Evolutionary conservation across 2,113 vertebrate genomes (phyloP).

Genomic region (Machaerirhynchus nigripectus): DNA sequence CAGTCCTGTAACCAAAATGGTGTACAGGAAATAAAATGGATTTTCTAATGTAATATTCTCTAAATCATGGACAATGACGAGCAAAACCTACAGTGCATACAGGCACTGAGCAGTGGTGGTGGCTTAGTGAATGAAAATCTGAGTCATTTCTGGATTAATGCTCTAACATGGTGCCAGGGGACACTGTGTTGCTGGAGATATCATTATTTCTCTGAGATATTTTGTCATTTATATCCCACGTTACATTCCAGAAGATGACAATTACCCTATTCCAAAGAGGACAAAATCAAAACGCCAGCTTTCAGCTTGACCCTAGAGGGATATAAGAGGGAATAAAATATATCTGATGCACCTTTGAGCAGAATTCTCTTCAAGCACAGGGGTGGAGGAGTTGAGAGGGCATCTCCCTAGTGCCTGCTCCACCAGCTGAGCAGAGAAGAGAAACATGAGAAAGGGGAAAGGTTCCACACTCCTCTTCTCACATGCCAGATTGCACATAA

Average conservation of each 20-base stretch:
- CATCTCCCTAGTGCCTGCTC: neutral
- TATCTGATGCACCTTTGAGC: neutral
- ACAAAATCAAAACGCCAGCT: slow-evolving; percentile 26
- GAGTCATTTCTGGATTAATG: slow-evolving; percentile 43
- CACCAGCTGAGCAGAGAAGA: neutral
- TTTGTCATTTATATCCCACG: slow-evolving; percentile 4
- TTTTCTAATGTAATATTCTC: neutral
- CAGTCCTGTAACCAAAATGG: neutral
- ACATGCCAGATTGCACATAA: neutral
- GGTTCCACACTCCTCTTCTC: neutral
- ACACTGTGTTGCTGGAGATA: slow-evolving; percentile 57
- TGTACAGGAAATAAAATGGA: neutral
- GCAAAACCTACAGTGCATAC: neutral
- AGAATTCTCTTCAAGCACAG: neutral
- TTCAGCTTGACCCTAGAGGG: slow-evolving; percentile 26
- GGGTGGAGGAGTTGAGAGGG: neutral
- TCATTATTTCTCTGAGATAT: slow-evolving; percentile 47
- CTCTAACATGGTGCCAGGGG: slow-evolving; percentile 26
- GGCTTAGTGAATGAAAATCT: neutral
- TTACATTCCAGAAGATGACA: slow-evolving; percentile 9
- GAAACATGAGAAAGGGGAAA: neutral
- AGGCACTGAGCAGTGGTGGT: neutral
- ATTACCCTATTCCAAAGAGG: slow-evolving; percentile 23
- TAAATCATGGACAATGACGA: neutral
- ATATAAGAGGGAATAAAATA: neutral